Evolutionary conservation across 2,888 invertebrate species (phyloP).

Genomic region (Loripinus fragilis): DNA sequence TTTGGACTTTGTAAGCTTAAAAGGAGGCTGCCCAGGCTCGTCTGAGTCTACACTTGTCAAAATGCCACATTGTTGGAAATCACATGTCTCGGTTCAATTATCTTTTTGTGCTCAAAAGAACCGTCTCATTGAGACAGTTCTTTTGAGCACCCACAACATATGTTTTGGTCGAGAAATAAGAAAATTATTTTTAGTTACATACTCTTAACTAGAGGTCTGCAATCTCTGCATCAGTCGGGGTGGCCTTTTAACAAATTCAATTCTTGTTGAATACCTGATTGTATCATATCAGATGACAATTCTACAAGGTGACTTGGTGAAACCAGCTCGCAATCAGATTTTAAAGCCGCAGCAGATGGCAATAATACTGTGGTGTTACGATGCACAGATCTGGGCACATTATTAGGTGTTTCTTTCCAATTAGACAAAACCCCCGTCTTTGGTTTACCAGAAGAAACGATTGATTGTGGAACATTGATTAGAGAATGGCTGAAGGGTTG

Average conservation of each 20-base stretch:
- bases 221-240: not conserved
- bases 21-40: too few species aligned
- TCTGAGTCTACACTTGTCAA: too few species aligned
- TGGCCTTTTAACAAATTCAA: not conserved
- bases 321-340: not conserved
- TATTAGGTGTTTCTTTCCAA: not conserved
- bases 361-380: not conserved
- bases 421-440: not conserved
- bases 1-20: too few species aligned
- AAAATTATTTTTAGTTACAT: too few species aligned
- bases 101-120: too few species aligned
- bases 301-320: constrained; percentile 1
- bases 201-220: too few species aligned
- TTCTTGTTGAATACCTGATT: not conserved
- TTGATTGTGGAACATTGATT: not conserved
- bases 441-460: not conserved
- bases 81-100: too few species aligned
- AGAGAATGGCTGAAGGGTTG: not conserved
- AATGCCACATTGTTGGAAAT: too few species aligned
- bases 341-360: not conserved
- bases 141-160: too few species aligned
- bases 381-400: not conserved
- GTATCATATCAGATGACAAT: constrained; percentile 3
- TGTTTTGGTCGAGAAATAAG: too few species aligned
- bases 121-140: too few species aligned